A percentile compares a stretch with the other conserved stretches of the same genome.
Evolutionary conservation across 2,797 vertebrate genomes (phyloP).

Genomic region (Enoplosus armatus): DNA sequence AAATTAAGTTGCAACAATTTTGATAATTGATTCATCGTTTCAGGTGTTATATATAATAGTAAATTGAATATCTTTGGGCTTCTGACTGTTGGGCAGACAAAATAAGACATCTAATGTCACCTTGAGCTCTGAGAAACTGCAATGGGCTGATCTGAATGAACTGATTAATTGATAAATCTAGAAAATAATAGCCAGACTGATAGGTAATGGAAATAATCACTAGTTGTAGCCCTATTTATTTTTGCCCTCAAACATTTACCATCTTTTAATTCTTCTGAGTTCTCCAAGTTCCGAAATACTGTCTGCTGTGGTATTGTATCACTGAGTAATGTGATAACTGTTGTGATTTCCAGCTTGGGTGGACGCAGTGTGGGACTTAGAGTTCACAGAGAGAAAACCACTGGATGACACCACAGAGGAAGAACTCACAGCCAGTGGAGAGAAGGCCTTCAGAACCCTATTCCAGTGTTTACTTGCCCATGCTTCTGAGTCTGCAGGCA

Average conservation of each 20-base stretch:
- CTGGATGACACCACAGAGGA: slow-evolving; percentile 83
- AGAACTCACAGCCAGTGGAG: slow-evolving; percentile 75
- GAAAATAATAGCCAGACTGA: background rate
- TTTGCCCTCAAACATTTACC: rapidly evolving
- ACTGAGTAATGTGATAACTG: background rate
- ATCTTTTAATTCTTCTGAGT: background rate
- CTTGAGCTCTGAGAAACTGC: background rate
- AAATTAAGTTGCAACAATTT: background rate
- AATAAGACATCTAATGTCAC: background rate
- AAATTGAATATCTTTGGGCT: background rate
- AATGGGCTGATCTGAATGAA: background rate
- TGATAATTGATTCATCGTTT: background rate
- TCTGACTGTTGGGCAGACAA: background rate
- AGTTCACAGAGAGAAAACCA: slow-evolving; percentile 89
- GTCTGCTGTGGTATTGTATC: background rate
- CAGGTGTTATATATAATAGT: background rate
- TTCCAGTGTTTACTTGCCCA: slow-evolving; percentile 80
- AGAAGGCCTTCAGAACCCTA: slow-evolving; percentile 82
- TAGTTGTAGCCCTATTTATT: background rate
- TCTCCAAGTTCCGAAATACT: background rate
- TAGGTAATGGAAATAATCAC: background rate
- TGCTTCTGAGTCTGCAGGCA: slow-evolving; percentile 69
- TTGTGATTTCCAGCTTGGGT: slow-evolving; percentile 87
- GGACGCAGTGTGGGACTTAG: slow-evolving; percentile 89
- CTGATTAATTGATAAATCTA: background rate